These are phyloP conservation scores for Luehdorfia chinensis DNA, from an alignment of 1,140 invertebrate species.

Conservation along the genomic window DNA sequence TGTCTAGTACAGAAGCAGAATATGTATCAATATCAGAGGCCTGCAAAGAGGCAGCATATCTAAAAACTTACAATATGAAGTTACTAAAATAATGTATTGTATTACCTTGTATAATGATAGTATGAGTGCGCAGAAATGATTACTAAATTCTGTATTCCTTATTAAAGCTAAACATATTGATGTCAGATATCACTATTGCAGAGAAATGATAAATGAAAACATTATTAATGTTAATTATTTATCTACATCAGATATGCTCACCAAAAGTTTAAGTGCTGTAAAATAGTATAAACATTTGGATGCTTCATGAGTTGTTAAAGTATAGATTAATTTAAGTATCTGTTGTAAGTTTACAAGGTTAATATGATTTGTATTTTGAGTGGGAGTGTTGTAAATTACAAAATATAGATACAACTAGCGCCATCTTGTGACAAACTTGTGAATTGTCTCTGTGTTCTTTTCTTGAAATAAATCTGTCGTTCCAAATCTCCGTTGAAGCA, in stretches of 20 bases:
- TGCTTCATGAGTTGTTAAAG: slow-evolving; percentile 9
- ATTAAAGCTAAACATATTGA: slow-evolving; percentile 26
- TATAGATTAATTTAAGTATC: too few relatives aligned
- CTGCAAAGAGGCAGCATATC: slow-evolving; percentile 22
- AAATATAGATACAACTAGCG: too few relatives aligned
- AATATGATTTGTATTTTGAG: too few relatives aligned
- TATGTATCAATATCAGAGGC: too few relatives aligned
- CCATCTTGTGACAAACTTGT: too few relatives aligned
- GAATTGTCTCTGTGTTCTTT: too few relatives aligned
- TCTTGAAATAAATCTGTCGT: too few relatives aligned
- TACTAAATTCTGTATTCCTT: slow-evolving; percentile 22
- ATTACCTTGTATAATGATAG: slow-evolving; percentile 26
- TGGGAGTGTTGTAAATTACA: too few relatives aligned
- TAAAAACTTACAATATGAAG: slow-evolving; percentile 23
- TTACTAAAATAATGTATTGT: slow-evolving; percentile 17
- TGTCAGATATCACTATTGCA: too few relatives aligned
- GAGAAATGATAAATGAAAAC: slow-evolving; percentile 22
- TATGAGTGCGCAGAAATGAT: slow-evolving; percentile 23
- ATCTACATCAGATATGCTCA: slow-evolving; percentile 24
- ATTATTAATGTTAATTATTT: slow-evolving; percentile 24
- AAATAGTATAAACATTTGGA: slow-evolving; percentile 24
- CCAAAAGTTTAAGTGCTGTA: slow-evolving; percentile 21
- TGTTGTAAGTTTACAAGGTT: too few relatives aligned
- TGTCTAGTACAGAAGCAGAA: slow-evolving; percentile 20
- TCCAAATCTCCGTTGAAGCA: too few relatives aligned